These are phyloP conservation scores for Hoplodrina blanda DNA, from an alignment of 2,888 invertebrate genomes.

Conservation along the genomic window DNA sequence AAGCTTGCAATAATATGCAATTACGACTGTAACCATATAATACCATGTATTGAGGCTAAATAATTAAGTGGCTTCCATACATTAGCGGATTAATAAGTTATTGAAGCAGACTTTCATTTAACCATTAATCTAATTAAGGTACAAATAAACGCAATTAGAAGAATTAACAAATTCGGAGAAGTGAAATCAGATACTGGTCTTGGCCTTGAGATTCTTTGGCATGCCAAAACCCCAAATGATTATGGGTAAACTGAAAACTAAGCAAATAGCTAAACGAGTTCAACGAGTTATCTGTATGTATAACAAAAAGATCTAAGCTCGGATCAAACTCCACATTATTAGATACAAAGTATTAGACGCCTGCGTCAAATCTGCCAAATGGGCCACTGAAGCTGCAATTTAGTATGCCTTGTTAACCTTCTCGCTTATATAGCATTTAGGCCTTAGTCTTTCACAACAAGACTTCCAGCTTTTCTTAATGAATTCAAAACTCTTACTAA, in stretches of 20 bases:
- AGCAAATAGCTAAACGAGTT: not conserved
- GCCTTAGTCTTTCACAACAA: too few species aligned
- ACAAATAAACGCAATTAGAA: not conserved
- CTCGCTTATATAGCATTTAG: too few species aligned
- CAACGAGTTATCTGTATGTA: not conserved
- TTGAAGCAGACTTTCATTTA: conserved; percentile 5
- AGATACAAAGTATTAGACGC: too few species aligned
- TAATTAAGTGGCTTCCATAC: not conserved
- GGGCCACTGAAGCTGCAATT: too few species aligned
- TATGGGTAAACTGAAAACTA: not conserved
- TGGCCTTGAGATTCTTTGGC: too few species aligned
- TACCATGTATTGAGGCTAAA: conserved; percentile 19
- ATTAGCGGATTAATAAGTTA: not conserved
- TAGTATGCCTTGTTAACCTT: too few species aligned
- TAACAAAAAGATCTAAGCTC: conserved; percentile 2
- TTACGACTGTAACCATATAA: conserved; percentile 30
- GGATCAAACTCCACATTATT: too few species aligned
- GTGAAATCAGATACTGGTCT: not conserved
- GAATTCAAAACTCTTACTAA: conserved; percentile 71
- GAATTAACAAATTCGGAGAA: not conserved
- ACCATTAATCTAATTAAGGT: too few species aligned
- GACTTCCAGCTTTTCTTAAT: too few species aligned
- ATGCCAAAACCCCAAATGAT: not conserved
- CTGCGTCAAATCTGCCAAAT: too few species aligned
- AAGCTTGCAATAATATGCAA: conserved; percentile 38